These are phyloP conservation scores for Xylota sylvarum DNA, from an alignment of 2,888 invertebrate genomes.

Conservation along the genomic window DNA sequence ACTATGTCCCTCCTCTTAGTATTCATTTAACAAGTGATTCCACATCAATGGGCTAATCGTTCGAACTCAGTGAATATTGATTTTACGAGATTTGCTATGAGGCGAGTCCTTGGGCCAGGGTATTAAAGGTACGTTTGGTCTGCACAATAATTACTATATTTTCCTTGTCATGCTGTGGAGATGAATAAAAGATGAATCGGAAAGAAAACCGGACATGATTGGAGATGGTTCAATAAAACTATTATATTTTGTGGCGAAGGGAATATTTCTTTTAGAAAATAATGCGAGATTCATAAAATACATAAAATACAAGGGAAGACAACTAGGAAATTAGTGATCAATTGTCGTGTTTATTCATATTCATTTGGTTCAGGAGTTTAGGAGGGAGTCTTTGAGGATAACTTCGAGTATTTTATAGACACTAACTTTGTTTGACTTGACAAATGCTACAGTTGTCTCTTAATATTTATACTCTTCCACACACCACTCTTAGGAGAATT, in stretches of 20 bases:
- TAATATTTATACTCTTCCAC: too few relatives aligned
- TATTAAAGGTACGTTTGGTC: conserved; percentile 13
- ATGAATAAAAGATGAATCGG: conserved; percentile 28
- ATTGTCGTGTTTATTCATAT: too few relatives aligned
- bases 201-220: not conserved
- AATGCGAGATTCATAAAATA: not conserved
- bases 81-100: conserved; percentile 47
- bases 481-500: too few relatives aligned
- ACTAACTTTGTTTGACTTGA: too few relatives aligned
- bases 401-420: too few relatives aligned
- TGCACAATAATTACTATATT: conserved; percentile 15
- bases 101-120: conserved; percentile 4
- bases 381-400: too few relatives aligned
- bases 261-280: not conserved
- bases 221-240: not conserved
- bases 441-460: too few relatives aligned
- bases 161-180: not conserved
- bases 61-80: conserved; percentile 61
- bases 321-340: too few relatives aligned
- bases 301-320: too few relatives aligned
- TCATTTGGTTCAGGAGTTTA: too few relatives aligned
- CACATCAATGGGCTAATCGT: conserved; percentile 61
- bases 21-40: conserved; percentile 63
- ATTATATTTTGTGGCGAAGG: not conserved
- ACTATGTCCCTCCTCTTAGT: conserved; percentile 27